Evolutionary conservation across 2,113 vertebrate genomes (phyloP).

Genomic region (Bubo blakistoni): DNA sequence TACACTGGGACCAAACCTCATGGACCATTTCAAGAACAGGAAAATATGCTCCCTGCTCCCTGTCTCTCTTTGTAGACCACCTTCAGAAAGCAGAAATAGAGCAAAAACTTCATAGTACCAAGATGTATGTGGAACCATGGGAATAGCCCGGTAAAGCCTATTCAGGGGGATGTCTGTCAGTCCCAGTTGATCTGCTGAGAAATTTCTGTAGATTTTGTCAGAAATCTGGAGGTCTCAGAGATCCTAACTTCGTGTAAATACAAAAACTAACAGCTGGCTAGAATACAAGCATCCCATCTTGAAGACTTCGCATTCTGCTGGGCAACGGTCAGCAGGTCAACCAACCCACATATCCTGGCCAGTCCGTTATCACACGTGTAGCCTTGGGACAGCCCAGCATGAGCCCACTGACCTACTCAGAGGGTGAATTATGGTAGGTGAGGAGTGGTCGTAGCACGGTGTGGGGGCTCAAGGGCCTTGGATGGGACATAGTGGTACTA

Average conservation of each 20-base stretch:
- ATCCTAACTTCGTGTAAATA: neutral
- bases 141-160: neutral
- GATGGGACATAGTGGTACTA: neutral
- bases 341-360: neutral
- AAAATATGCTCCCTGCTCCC: neutral
- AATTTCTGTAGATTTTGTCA: neutral
- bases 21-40: neutral
- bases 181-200: neutral
- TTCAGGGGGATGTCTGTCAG: neutral
- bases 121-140: neutral
- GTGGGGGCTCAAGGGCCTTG: neutral
- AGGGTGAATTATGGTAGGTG: neutral
- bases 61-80: neutral
- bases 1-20: neutral
- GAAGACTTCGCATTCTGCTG: neutral
- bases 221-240: neutral
- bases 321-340: neutral
- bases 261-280: neutral
- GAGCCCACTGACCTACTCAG: neutral
- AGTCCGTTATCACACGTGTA: accelerated
- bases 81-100: neutral
- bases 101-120: neutral
- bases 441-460: neutral
- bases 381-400: neutral
- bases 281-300: neutral